Conservation (phyloP, 2,888 invertebrate genomes). For the Augiades crinisus region DNA sequence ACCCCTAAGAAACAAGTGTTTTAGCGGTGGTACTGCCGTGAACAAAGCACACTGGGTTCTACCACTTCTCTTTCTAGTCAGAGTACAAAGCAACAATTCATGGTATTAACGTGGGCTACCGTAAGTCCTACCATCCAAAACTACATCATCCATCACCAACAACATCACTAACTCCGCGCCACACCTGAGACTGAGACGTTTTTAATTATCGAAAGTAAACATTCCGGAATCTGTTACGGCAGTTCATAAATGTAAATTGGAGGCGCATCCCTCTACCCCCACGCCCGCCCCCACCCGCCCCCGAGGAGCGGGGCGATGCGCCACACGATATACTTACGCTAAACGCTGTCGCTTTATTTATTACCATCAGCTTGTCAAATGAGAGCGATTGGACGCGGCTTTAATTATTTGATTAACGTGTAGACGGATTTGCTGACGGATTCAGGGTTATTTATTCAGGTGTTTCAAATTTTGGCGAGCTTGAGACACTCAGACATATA, state of each 20-base stretch:
- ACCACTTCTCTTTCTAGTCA: too few species aligned
- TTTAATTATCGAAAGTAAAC: slow-evolving; percentile 80
- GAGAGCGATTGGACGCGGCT: neutral
- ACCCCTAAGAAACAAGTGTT: too few species aligned
- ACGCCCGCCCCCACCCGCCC: slow-evolving; percentile 30
- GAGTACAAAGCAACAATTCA: too few species aligned
- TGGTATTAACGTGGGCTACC: too few species aligned
- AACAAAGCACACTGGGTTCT: too few species aligned
- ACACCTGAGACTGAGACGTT: slow-evolving; percentile 56
- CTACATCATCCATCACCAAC: neutral
- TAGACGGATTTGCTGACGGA: neutral
- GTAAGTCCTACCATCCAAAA: neutral
- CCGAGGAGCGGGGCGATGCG: slow-evolving; percentile 37
- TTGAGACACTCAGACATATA: too few species aligned
- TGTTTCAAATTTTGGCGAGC: too few species aligned
- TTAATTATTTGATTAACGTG: too few species aligned
- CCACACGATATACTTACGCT: slow-evolving; percentile 23
- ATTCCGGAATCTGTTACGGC: slow-evolving; percentile 74
- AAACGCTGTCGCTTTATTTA: slow-evolving; percentile 24
- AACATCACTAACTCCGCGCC: neutral
- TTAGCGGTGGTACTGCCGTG: too few species aligned
- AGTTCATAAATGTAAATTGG: slow-evolving; percentile 81
- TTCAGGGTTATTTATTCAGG: neutral
- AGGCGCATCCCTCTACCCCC: slow-evolving; percentile 70
- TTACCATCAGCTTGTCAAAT: neutral